Evolutionary conservation across 2,797 vertebrate species (phyloP).

Genomic region (Holocentrus rufus): DNA sequence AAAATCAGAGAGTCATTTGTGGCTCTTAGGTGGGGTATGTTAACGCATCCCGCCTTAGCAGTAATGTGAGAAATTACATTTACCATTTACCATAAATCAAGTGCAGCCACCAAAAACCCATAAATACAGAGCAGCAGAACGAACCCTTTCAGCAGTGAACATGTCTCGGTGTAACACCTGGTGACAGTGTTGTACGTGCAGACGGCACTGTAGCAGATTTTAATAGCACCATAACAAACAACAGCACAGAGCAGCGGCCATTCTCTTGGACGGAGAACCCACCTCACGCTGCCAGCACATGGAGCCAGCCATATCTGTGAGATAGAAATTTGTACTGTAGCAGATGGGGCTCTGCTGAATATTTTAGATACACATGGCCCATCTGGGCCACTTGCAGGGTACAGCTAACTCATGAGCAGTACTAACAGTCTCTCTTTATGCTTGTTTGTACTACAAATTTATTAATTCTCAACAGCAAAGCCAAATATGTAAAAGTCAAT

Average conservation of each 20-base stretch:
- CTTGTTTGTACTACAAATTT: constrained; percentile 45
- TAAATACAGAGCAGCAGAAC: constrained; percentile 20
- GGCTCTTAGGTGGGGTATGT: background rate
- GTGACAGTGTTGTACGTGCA: constrained; percentile 48
- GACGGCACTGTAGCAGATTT: constrained; percentile 59
- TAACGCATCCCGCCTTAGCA: constrained; percentile 20
- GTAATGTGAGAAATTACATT: background rate
- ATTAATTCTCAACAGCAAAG: constrained; percentile 30
- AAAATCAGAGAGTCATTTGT: constrained; percentile 28
- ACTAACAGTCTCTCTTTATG: constrained; percentile 37
- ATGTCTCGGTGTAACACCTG: constrained; percentile 58
- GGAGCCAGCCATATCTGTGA: constrained; percentile 63
- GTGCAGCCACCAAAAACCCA: constrained; percentile 30
- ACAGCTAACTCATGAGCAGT: constrained; percentile 43
- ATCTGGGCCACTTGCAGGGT: constrained; percentile 57
- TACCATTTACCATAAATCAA: constrained; percentile 50
- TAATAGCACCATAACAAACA: constrained; percentile 67
- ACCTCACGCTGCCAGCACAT: constrained; percentile 64
- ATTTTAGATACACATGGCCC: constrained; percentile 69
- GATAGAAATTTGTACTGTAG: constrained; percentile 68
- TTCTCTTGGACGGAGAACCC: constrained; percentile 63
- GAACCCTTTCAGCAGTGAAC: constrained; percentile 39
- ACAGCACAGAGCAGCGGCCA: constrained; percentile 54
- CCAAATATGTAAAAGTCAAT: constrained; percentile 29
- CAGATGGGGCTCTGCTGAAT: constrained; percentile 75